Conservation (phyloP, 2,797 vertebrate genomes). For the Typhlichthys subterraneus region DNA sequence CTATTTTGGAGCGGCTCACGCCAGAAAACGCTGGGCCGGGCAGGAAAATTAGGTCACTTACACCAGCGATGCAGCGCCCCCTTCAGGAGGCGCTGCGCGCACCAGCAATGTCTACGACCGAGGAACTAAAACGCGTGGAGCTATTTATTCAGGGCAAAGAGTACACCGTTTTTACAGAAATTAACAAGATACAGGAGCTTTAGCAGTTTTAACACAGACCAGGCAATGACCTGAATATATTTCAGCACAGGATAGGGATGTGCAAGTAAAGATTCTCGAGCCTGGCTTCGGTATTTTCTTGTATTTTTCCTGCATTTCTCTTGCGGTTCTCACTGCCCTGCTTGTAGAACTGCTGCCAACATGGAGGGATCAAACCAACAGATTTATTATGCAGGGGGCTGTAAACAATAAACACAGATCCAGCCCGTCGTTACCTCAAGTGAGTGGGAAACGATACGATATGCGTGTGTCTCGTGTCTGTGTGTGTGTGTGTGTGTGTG, state of each 20-base stretch:
- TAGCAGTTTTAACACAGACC: slow-evolving; percentile 46
- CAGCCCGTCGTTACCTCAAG: neutral
- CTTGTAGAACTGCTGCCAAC: slow-evolving; percentile 41
- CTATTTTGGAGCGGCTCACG: slow-evolving; percentile 78
- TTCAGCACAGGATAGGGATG: slow-evolving; percentile 35
- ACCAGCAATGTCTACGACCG: slow-evolving; percentile 40
- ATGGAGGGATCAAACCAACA: slow-evolving; percentile 32
- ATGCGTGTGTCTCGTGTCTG: neutral
- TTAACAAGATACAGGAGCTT: slow-evolving; percentile 47
- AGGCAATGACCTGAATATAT: slow-evolving; percentile 60
- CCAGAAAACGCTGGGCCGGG: slow-evolving; percentile 72
- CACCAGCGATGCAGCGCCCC: slow-evolving; percentile 68
- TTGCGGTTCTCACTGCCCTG: slow-evolving; percentile 43
- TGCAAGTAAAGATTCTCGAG: slow-evolving; percentile 30
- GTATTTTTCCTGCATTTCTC: slow-evolving; percentile 28
- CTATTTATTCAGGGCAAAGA: slow-evolving; percentile 58
- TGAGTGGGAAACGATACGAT: neutral
- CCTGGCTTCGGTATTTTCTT: slow-evolving; percentile 36
- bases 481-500: neutral
- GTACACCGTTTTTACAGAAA: slow-evolving; percentile 49
- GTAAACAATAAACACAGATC: slow-evolving; percentile 5
- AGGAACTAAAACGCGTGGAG: slow-evolving; percentile 51
- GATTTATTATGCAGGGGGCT: slow-evolving; percentile 65
- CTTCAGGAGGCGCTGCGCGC: slow-evolving; percentile 32
- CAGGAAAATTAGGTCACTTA: slow-evolving; percentile 81